phyloP scores from a whole-genome alignment of 1,140 invertebrate genomes.

The Gonatopus flavifemur region DNA sequence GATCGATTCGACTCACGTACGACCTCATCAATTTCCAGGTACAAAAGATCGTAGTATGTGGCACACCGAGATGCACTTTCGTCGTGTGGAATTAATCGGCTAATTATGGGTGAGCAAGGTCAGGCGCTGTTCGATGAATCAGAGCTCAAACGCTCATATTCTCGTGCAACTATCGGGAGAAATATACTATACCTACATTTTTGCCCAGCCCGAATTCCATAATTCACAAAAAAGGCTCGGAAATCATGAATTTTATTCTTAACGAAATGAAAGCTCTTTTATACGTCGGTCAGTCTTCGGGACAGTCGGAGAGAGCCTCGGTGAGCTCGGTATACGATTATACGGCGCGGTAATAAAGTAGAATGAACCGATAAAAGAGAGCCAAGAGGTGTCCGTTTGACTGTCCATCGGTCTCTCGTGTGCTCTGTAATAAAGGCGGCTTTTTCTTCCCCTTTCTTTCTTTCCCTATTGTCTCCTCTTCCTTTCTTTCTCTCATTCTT shows the following conservation, averaged over 20 bases:
- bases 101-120: conserved; percentile 49
- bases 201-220: too few relatives aligned
- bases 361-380: conserved; percentile 38
- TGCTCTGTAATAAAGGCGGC: conserved; percentile 45
- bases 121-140: conserved; percentile 29
- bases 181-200: too few relatives aligned
- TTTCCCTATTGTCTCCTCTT: conserved; percentile 29
- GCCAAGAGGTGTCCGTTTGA: conserved; percentile 40
- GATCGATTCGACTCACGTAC: conserved; percentile 45
- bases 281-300: neutral
- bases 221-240: neutral
- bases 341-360: conserved; percentile 37
- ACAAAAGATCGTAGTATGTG: conserved; percentile 36
- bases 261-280: neutral
- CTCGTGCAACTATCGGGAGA: too few relatives aligned
- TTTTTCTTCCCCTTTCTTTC: conserved; percentile 12
- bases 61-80: conserved; percentile 41
- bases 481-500: neutral
- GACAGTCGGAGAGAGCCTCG: conserved; percentile 12
- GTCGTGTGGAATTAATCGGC: conserved; percentile 49
- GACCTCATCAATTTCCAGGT: conserved; percentile 44
- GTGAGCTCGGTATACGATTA: conserved; percentile 21
- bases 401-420: conserved; percentile 31
- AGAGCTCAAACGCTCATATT: too few relatives aligned
- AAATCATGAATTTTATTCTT: neutral